Percentiles rank a stretch among this genome's conserved stretches.
These are phyloP conservation scores for Sebastes cheni DNA, from an alignment of 2,797 vertebrate species.

Conservation along the genomic window DNA sequence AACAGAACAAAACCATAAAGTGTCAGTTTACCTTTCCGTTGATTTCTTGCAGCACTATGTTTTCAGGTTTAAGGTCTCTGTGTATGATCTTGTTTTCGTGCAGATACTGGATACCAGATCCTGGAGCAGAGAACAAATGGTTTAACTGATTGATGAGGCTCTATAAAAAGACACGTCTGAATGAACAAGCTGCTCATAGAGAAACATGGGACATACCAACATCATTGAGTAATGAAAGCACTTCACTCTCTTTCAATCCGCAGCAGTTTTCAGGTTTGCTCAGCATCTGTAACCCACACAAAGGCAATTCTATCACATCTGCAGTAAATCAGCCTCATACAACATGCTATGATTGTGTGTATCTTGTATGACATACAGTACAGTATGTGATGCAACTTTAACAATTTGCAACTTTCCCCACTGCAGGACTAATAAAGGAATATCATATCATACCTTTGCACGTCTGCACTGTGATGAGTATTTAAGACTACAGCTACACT, in stretches of 20 bases:
- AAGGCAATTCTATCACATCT: background rate
- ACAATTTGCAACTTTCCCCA: too few relatives aligned
- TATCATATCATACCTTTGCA: background rate
- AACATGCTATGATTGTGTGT: background rate
- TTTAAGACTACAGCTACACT: background rate
- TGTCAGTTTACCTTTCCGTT: slow-evolving; percentile 88
- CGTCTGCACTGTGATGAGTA: background rate
- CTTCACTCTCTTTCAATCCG: slow-evolving; percentile 96
- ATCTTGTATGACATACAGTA: background rate
- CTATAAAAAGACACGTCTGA: background rate
- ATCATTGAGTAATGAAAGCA: slow-evolving; percentile 92
- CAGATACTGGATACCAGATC: slow-evolving; percentile 96
- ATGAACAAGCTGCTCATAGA: rapidly evolving
- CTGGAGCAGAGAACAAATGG: slow-evolving; percentile 68
- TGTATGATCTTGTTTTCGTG: slow-evolving; percentile 99
- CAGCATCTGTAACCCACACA: slow-evolving; percentile 83
- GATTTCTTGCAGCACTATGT: slow-evolving; percentile 96
- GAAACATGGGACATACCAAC: slow-evolving; percentile 84
- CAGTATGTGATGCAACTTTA: background rate
- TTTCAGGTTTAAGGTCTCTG: slow-evolving; percentile 98
- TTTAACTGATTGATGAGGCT: background rate
- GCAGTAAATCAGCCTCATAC: background rate
- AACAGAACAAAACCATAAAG: background rate
- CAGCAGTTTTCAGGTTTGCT: slow-evolving; percentile 98
- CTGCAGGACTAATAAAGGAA: too few relatives aligned